A percentile compares a stretch with the other conserved stretches of the same genome.
Evolutionary conservation across 2,113 vertebrate species (phyloP).

Genomic region (Anhinga rufa): DNA sequence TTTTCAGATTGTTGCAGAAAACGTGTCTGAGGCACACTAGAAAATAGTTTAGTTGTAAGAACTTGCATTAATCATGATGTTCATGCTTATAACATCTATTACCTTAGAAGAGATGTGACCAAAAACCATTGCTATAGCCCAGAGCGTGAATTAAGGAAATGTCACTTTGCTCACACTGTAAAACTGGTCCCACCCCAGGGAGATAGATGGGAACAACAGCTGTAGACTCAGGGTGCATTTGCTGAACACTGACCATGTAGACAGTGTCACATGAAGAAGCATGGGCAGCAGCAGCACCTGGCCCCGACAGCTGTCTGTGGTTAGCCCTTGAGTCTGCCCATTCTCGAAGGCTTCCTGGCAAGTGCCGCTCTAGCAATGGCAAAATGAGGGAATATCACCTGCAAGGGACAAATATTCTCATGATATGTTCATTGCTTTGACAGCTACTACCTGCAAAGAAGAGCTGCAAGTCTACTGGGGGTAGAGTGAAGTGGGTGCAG

Average conservation of each 20-base stretch:
- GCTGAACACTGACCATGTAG: background rate
- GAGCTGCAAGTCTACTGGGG: background rate
- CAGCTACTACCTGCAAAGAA: background rate
- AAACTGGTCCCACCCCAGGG: background rate
- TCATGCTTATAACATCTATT: background rate
- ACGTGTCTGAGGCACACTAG: accelerated
- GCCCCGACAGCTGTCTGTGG: background rate
- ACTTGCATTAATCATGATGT: background rate
- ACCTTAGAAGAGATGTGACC: background rate
- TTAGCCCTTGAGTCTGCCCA: background rate
- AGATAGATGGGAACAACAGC: background rate
- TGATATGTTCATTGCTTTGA: background rate
- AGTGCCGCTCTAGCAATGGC: background rate
- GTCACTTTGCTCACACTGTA: background rate
- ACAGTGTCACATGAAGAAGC: accelerated
- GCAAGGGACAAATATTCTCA: background rate
- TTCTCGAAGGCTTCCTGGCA: background rate
- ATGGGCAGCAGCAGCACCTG: background rate
- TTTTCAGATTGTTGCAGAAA: background rate
- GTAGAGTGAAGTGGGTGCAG: background rate
- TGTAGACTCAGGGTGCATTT: background rate
- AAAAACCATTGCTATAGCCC: background rate
- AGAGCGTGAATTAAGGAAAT: background rate
- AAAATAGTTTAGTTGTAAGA: background rate
- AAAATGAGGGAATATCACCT: background rate